Conservation (phyloP, 2,888 invertebrate genomes). For the Pollenia labialis region DNA sequence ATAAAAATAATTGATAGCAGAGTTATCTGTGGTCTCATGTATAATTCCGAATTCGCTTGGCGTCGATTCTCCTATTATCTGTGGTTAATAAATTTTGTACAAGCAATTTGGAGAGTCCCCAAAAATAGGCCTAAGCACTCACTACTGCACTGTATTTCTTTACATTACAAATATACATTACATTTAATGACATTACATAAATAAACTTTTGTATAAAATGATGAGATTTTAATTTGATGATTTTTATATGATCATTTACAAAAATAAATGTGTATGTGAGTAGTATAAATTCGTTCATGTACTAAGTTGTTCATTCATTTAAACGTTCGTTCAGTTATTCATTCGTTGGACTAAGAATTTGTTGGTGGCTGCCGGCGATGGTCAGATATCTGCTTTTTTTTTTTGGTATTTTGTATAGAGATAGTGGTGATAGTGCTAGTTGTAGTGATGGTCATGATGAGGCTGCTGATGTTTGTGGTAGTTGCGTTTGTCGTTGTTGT, state of each 20-base stretch:
- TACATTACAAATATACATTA: neutral
- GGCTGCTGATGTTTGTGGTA: slow-evolving; percentile 32
- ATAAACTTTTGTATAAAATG: slow-evolving; percentile 52
- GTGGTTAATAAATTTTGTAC: slow-evolving; percentile 21
- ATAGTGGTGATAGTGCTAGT: slow-evolving; percentile 33
- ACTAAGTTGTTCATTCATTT: slow-evolving; percentile 14
- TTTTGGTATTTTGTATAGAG: slow-evolving; percentile 38
- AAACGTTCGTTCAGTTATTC: slow-evolving; percentile 31
- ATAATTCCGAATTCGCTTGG: slow-evolving; percentile 15
- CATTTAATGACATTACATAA: neutral
- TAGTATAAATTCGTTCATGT: neutral
- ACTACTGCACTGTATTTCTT: neutral
- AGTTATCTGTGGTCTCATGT: slow-evolving; percentile 29
- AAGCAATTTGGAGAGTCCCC: slow-evolving; percentile 23
- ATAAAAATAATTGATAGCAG: neutral
- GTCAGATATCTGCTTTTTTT: slow-evolving; percentile 35
- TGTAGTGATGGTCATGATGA: slow-evolving; percentile 13
- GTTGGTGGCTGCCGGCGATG: slow-evolving; percentile 34
- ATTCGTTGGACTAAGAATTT: slow-evolving; percentile 29
- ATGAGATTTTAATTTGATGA: slow-evolving; percentile 69
- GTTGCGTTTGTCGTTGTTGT: neutral
- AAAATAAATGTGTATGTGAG: neutral
- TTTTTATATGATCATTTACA: slow-evolving; percentile 26
- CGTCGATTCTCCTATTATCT: slow-evolving; percentile 9
- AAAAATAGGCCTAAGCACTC: slow-evolving; percentile 4